phyloP scores from a whole-genome alignment of 2,113 vertebrate species.

The Benitochromis conjunctus region DNA sequence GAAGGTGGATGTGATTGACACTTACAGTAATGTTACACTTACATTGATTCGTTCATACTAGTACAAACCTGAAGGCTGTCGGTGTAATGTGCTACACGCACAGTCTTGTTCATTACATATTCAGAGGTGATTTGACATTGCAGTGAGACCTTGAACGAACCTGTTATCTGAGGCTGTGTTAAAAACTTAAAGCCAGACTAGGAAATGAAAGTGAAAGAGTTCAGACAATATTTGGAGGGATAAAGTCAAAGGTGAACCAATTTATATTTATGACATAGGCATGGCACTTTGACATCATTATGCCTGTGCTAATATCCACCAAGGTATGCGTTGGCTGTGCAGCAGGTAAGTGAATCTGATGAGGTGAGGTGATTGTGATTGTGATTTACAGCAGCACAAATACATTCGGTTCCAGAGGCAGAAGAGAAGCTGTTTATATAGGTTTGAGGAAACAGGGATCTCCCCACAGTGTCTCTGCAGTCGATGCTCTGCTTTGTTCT shows the following conservation, averaged over 20 bases:
- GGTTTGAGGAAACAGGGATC: constrained; percentile 2
- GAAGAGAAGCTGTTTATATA: neutral
- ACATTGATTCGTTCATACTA: neutral
- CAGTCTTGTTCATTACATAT: neutral
- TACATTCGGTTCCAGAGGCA: neutral
- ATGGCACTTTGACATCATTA: neutral
- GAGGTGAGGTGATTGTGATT: neutral
- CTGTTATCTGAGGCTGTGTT: neutral
- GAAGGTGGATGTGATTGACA: neutral
- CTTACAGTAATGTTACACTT: neutral
- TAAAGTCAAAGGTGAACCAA: neutral
- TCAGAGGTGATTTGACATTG: neutral
- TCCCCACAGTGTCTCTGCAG: neutral
- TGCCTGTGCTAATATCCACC: neutral
- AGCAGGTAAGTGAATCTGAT: neutral
- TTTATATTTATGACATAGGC: neutral
- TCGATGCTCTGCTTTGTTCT: neutral
- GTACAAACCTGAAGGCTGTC: neutral
- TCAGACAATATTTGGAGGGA: neutral
- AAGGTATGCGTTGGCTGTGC: neutral
- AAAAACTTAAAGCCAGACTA: neutral
- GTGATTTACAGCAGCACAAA: neutral
- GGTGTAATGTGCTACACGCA: neutral
- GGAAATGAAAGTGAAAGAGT: neutral
- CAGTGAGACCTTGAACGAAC: neutral